Conservation (phyloP, 2,113 vertebrate species). For the Hippocampus abdominalis region DNA sequence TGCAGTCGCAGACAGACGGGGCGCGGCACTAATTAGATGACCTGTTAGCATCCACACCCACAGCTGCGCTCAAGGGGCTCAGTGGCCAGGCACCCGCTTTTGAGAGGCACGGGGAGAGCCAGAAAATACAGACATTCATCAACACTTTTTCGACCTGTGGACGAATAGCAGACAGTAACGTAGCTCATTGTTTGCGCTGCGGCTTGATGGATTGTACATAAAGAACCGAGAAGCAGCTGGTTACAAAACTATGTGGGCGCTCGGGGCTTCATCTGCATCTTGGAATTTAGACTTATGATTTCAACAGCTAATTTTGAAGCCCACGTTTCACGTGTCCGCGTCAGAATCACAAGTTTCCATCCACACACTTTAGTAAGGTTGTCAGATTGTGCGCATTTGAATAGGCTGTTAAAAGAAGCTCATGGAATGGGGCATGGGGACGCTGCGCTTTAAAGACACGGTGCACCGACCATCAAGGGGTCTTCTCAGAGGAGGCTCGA, state of each 20-base stretch:
- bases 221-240: constrained; percentile 2
- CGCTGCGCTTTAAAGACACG: constrained; percentile 50
- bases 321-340: not conserved
- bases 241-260: constrained; percentile 6
- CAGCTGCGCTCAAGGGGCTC: constrained; percentile 40
- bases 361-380: constrained; percentile 14
- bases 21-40: constrained; percentile 62
- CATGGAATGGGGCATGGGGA: not conserved
- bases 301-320: constrained; percentile 8
- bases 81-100: constrained; percentile 4
- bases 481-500: constrained; percentile 59
- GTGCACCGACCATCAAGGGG: constrained; percentile 55
- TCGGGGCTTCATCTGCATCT: constrained; percentile 1
- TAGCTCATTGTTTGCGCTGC: constrained; percentile 1
- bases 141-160: constrained; percentile 48
- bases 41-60: constrained; percentile 57
- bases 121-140: constrained; percentile 45
- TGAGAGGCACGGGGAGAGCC: constrained; percentile 40
- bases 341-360: constrained; percentile 40
- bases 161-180: constrained; percentile 3
- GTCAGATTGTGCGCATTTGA: constrained; percentile 33
- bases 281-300: constrained; percentile 1
- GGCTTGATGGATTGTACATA: not conserved
- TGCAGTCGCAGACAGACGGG: constrained; percentile 52
- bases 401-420: constrained; percentile 17